A percentile compares a stretch with the other conserved stretches of the same genome.
Conservation (phyloP, 2,888 invertebrate species). For the Agrotis clavis region DNA sequence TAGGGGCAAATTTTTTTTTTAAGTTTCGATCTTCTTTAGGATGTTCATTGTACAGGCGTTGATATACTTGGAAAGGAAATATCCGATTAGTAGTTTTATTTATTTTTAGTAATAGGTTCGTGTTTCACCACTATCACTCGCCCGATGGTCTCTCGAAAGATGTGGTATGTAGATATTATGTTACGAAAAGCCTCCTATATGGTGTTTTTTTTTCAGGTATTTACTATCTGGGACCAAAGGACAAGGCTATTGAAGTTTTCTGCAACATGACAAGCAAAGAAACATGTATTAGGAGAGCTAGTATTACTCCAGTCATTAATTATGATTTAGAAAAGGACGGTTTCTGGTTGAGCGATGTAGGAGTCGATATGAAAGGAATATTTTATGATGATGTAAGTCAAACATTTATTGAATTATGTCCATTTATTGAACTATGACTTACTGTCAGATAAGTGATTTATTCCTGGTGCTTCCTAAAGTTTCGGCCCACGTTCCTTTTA, state of each 20-base stretch:
- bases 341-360: slow-evolving; percentile 9
- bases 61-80: too few species aligned
- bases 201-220: neutral
- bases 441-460: too few species aligned
- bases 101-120: too few species aligned
- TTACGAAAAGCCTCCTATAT: too few species aligned
- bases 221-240: slow-evolving; percentile 11
- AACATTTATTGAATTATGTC: too few species aligned
- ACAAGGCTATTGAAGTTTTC: slow-evolving; percentile 1
- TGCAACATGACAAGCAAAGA: slow-evolving; percentile 16
- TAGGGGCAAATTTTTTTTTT: too few species aligned
- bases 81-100: too few species aligned
- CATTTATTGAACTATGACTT: too few species aligned
- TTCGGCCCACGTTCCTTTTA: neutral
- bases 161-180: neutral
- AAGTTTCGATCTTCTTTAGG: too few species aligned
- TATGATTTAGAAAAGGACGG: neutral
- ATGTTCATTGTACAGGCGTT: too few species aligned
- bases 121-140: too few species aligned
- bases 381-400: slow-evolving; percentile 6
- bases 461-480: too few species aligned
- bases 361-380: slow-evolving; percentile 4
- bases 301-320: neutral
- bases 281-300: slow-evolving; percentile 5
- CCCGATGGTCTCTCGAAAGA: neutral